Evolutionary conservation across 1,140 invertebrate genomes (phyloP).

Genomic region (Euborellia annulipes): DNA sequence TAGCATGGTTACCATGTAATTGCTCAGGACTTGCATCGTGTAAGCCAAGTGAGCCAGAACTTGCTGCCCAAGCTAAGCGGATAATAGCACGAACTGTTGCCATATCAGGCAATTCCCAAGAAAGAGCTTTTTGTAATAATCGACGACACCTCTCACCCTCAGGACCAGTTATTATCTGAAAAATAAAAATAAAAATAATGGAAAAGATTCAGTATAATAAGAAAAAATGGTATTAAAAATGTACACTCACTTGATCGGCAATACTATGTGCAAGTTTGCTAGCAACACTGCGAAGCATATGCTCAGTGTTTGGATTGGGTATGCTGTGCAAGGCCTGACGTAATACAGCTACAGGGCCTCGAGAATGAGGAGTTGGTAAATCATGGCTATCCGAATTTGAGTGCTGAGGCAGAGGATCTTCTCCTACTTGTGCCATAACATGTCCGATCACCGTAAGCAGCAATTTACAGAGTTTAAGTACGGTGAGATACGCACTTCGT

Average conservation of each 20-base stretch:
- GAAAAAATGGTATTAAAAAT: too few species aligned
- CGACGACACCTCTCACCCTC: constrained; percentile 33
- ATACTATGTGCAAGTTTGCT: constrained; percentile 57
- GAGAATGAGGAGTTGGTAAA: constrained; percentile 6
- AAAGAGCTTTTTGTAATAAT: constrained; percentile 37
- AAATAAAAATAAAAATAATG: neutral
- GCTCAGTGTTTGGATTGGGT: constrained; percentile 46
- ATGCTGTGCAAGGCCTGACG: constrained; percentile 53
- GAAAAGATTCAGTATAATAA: neutral
- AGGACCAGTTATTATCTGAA: constrained; percentile 27
- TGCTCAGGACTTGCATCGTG: constrained; percentile 46
- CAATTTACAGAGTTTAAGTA: constrained; percentile 78
- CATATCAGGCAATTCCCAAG: constrained; percentile 46
- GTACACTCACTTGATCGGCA: constrained; percentile 34
- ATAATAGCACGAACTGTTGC: constrained; percentile 51
- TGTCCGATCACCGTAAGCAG: constrained; percentile 74
- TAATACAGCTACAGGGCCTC: constrained; percentile 36
- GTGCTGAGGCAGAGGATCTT: constrained; percentile 29
- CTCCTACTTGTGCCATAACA: constrained; percentile 43
- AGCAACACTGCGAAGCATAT: constrained; percentile 44
- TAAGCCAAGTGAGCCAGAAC: constrained; percentile 49
- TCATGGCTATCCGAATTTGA: constrained; percentile 6
- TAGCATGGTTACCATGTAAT: constrained; percentile 31
- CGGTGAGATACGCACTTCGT: constrained; percentile 68
- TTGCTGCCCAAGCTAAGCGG: constrained; percentile 61